Evolutionary conservation across 2,888 invertebrate species (phyloP).

Genomic region (Bhutanitis thaidina): DNA sequence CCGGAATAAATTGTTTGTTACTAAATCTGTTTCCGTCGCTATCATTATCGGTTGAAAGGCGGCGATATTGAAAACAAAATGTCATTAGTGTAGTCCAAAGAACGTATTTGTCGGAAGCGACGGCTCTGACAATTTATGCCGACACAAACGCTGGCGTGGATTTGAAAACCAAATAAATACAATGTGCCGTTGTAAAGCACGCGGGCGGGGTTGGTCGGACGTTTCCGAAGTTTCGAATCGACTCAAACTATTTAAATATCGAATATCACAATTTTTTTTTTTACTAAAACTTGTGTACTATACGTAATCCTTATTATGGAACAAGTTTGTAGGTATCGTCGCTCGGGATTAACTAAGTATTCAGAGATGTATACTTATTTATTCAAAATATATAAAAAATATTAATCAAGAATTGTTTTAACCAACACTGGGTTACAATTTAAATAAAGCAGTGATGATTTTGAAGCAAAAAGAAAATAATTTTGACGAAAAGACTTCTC

Average conservation of each 20-base stretch:
- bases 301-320: too few relatives aligned
- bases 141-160: slow-evolving; percentile 53
- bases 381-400: too few relatives aligned
- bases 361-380: too few relatives aligned
- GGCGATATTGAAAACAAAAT: slow-evolving; percentile 48
- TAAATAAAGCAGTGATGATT: too few relatives aligned
- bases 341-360: too few relatives aligned
- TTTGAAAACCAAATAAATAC: slow-evolving; percentile 62
- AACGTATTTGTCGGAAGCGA: slow-evolving; percentile 64
- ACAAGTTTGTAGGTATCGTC: too few relatives aligned
- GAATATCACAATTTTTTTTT: neutral
- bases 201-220: slow-evolving; percentile 20
- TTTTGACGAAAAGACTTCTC: neutral
- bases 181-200: slow-evolving; percentile 39
- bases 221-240: neutral
- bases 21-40: slow-evolving; percentile 22
- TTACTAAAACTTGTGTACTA: too few relatives aligned
- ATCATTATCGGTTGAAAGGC: slow-evolving; percentile 16
- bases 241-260: slow-evolving; percentile 4
- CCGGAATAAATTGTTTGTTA: slow-evolving; percentile 19
- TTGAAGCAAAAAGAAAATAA: too few relatives aligned
- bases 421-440: too few relatives aligned
- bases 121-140: slow-evolving; percentile 60
- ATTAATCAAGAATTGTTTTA: too few relatives aligned
- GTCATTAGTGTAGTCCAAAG: slow-evolving; percentile 50